Conservation (phyloP, 2,888 invertebrate genomes). For the Ditula angustiorana region DNA sequence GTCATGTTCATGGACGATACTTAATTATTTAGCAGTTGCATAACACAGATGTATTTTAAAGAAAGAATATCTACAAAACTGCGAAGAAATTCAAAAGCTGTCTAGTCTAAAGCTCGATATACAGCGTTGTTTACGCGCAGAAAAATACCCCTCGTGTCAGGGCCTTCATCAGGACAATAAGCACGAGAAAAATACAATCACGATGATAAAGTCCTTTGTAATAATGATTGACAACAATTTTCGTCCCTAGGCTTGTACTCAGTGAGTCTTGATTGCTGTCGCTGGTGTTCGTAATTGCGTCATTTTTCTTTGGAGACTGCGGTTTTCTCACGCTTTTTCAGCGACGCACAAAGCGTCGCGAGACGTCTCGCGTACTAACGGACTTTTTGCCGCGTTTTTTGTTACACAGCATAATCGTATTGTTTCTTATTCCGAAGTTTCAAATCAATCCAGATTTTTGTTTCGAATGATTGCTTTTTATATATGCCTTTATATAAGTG, state of each 20-base stretch:
- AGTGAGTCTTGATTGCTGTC: not conserved
- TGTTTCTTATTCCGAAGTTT: slow-evolving; percentile 1
- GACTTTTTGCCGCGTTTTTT: slow-evolving; percentile 24
- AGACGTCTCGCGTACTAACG: slow-evolving; percentile 5
- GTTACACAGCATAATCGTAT: slow-evolving; percentile 2
- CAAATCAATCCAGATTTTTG: not conserved
- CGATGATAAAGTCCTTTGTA: slow-evolving; percentile 1
- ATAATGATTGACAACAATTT: not conserved
- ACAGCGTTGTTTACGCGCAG: slow-evolving; percentile 17
- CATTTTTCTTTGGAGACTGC: not conserved
- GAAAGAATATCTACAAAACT: not conserved
- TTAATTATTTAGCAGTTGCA: too few species aligned
- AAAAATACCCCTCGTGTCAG: slow-evolving; percentile 33
- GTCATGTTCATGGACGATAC: too few species aligned
- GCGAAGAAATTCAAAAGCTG: slow-evolving; percentile 23
- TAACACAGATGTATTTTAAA: not conserved
- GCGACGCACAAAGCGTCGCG: slow-evolving; percentile 26
- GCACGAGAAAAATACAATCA: slow-evolving; percentile 21
- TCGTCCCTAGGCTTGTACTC: not conserved
- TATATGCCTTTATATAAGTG: not conserved
- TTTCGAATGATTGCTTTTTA: not conserved
- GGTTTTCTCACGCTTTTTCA: slow-evolving; percentile 22
- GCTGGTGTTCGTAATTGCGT: not conserved
- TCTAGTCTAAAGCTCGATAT: slow-evolving; percentile 14
- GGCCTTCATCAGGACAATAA: slow-evolving; percentile 29